phyloP scores from a whole-genome alignment of 2,113 vertebrate species.

The Hippotragus niger region DNA sequence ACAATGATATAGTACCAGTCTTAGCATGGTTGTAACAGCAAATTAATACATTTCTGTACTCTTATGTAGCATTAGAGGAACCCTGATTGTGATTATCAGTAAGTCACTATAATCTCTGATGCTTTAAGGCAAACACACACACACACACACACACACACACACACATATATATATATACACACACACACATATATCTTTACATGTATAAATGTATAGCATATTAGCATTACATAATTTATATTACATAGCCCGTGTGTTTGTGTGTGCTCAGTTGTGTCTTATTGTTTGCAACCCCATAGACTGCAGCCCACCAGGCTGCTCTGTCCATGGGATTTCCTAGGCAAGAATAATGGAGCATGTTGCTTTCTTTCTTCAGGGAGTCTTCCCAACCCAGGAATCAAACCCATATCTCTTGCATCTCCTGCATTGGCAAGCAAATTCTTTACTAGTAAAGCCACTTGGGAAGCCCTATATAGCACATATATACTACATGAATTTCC shows the following conservation, averaged over 20 bases:
- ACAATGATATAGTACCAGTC: not conserved
- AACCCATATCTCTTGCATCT: not conserved
- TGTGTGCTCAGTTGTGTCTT: not conserved
- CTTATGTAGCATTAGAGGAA: not conserved
- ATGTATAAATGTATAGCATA: not conserved
- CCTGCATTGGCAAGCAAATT: not conserved
- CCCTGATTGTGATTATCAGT: not conserved
- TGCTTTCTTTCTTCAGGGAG: not conserved
- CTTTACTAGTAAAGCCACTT: not conserved
- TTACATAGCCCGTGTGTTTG: not conserved
- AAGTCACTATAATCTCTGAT: not conserved
- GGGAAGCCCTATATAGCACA: not conserved
- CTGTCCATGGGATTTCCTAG: not conserved
- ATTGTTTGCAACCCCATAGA: not conserved
- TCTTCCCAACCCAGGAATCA: not conserved
- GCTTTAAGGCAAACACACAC: not conserved
- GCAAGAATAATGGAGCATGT: not conserved
- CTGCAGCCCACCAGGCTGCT: not conserved
- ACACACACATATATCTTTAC: not conserved
- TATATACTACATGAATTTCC: not conserved
- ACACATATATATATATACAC: not conserved
- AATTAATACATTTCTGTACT: not conserved
- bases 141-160: no score
- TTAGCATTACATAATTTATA: not conserved
- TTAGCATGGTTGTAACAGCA: not conserved